Evolutionary conservation across 2,113 vertebrate species (phyloP), one percentile per base, ranked within the genome.

Genomic region (Oryzias javanicus): DNA sequence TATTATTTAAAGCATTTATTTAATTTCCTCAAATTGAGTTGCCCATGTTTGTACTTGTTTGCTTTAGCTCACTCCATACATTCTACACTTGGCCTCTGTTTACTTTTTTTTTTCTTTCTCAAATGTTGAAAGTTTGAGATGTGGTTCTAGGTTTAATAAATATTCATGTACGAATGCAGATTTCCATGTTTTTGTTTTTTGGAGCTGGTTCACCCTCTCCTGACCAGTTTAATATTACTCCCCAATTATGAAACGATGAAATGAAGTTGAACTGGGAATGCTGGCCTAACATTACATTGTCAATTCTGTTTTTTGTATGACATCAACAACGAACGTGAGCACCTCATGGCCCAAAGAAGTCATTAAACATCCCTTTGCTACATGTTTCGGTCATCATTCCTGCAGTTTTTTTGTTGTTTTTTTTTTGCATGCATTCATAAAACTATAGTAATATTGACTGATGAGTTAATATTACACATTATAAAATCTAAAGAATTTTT

Each of bases 321-420:
- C 86, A 89, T 83, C 85, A 81, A 67, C 59, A 78, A 63, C 80
- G 81, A 79, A 86, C 81, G 84, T 88, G 79, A 88, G 81, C 84
- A 79, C 86, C 85, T 89, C 88, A 89, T 90, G 89, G 87, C 89
- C 86, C 83, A 82, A 84, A 88, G 70, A 88, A 84, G 78, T 84
- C 89, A 91, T 90, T 91, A 90, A 91, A 89, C 84, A 89, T 87
- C 89, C 83, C 79, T 90, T 88, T 90, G 82, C 74, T 88, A 88
- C 87, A 89, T 89, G 74, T 84, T 83, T 79, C 85, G 78, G 79
- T 88, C 86, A 88, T 88, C 81, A 78, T 91, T 91, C 91, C 92
- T 93, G 59, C 62, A 52, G 64, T 81, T 22, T 73, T 82, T 62
- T 60, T 79, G 67, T 75, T 82, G 66, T 56, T 77, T 69, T n/a